phyloP scores from a whole-genome alignment of 2,113 vertebrate species.

The Microcebus tavaratra region DNA sequence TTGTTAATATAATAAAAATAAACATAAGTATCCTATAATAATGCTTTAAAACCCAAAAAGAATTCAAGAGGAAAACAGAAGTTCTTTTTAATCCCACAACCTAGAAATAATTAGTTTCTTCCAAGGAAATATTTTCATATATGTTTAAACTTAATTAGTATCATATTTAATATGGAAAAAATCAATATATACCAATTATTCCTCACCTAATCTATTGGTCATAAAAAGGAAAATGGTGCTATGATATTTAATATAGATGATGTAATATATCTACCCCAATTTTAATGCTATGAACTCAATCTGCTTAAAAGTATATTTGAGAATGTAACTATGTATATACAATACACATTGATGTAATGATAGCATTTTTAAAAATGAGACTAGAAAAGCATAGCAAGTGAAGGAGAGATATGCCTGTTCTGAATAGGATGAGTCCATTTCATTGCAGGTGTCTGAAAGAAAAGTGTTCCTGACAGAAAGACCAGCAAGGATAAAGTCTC shows the following conservation, averaged over 20 bases:
- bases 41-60: neutral
- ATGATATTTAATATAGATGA: neutral
- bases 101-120: neutral
- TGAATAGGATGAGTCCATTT: neutral
- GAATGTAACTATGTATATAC: neutral
- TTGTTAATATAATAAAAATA: neutral
- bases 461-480: neutral
- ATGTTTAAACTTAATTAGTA: conserved; percentile 8
- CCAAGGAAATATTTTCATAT: neutral
- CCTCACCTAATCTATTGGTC: neutral
- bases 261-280: neutral
- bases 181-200: neutral
- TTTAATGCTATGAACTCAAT: conserved; percentile 8
- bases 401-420: neutral
- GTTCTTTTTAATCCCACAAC: neutral
- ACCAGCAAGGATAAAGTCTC: neutral
- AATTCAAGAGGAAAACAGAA: neutral
- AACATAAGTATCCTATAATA: neutral
- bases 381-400: neutral
- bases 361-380: neutral
- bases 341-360: neutral
- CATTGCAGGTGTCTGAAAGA: neutral
- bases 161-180: neutral
- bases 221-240: neutral
- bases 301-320: neutral